Percentiles rank a stretch among this genome's conserved stretches.
Conservation (phyloP, 2,888 invertebrate genomes). For the Melolontha melolontha region DNA sequence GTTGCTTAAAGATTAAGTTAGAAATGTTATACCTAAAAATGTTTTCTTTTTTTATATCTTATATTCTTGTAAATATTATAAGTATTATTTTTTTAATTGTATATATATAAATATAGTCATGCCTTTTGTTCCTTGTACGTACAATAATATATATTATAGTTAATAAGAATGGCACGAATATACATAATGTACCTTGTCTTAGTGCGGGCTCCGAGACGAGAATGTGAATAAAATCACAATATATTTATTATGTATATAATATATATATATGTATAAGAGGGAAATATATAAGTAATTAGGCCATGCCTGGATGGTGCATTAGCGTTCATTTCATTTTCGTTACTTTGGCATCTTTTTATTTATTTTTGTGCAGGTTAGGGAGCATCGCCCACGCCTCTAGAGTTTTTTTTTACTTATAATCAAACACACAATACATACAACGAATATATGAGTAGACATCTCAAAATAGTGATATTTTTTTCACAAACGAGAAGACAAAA, state of each 20-base stretch:
- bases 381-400: constrained; percentile 46
- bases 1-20: constrained; percentile 63
- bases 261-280: constrained; percentile 5
- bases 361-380: constrained; percentile 49
- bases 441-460: constrained; percentile 59
- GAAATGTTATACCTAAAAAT: constrained; percentile 61
- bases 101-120: constrained; percentile 63
- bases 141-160: constrained; percentile 49
- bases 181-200: constrained; percentile 41
- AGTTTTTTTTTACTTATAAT: constrained; percentile 43
- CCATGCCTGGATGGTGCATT: constrained; percentile 33
- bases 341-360: constrained; percentile 51
- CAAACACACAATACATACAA: constrained; percentile 58
- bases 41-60: constrained; percentile 47
- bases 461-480: constrained; percentile 63
- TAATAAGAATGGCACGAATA: constrained; percentile 43
- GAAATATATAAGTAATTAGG: constrained; percentile 53
- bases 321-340: constrained; percentile 54
- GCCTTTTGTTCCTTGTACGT: constrained; percentile 52
- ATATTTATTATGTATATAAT: constrained; percentile 19
- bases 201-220: constrained; percentile 50
- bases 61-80: constrained; percentile 50
- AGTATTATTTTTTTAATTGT: constrained; percentile 53
- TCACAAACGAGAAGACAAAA: constrained; percentile 71
- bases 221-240: constrained; percentile 30